Percentiles rank a stretch among this genome's conserved stretches.
These are phyloP conservation scores for Mesitornis unicolor DNA, from an alignment of 2,113 vertebrate genomes.

Conservation along the genomic window DNA sequence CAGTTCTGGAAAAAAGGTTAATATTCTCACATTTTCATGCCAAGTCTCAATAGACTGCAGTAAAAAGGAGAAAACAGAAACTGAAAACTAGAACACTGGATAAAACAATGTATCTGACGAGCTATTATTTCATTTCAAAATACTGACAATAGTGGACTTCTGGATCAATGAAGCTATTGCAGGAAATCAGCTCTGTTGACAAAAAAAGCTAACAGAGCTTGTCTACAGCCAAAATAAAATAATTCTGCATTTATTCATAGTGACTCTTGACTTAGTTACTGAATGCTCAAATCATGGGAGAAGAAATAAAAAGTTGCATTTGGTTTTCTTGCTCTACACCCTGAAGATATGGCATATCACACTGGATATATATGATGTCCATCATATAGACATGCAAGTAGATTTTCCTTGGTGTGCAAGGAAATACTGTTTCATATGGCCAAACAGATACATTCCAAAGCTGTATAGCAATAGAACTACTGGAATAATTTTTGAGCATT, in stretches of 20 bases:
- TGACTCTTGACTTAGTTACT: not conserved
- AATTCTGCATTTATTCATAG: not conserved
- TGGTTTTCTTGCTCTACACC: not conserved
- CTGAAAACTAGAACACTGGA: not conserved
- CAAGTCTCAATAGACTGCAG: not conserved
- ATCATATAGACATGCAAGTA: not conserved
- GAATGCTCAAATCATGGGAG: not conserved
- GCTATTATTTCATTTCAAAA: not conserved
- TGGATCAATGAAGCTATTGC: not conserved
- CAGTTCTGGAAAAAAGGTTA: not conserved
- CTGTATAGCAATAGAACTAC: not conserved
- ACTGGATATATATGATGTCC: not conserved
- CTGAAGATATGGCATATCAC: not conserved
- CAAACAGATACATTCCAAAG: not conserved
- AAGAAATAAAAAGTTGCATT: not conserved
- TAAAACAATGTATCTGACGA: not conserved
- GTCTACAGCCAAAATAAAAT: not conserved
- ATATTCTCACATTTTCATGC: not conserved
- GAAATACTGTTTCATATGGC: not conserved
- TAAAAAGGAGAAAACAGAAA: not conserved
- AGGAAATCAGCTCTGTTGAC: not conserved
- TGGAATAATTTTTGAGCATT: not conserved
- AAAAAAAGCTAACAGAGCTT: not conserved
- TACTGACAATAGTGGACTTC: not conserved
- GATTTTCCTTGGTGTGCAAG: not conserved